Percentiles rank a stretch among this genome's conserved stretches.
phyloP scores from a whole-genome alignment of 2,113 vertebrate genomes.

The Limanda limanda region DNA sequence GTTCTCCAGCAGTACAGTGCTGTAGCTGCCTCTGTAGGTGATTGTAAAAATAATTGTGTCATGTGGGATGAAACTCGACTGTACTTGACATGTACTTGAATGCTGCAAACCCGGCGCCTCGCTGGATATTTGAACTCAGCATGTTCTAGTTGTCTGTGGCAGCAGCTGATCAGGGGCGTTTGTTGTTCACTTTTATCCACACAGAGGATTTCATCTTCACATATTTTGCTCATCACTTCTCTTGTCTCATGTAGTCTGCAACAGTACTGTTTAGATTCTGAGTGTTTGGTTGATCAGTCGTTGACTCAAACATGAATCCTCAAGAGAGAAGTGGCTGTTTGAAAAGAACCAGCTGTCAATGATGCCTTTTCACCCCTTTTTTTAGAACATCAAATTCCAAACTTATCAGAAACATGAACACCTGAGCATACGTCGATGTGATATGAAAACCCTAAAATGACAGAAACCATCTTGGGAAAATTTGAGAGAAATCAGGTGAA shows the following conservation, averaged over 20 bases:
- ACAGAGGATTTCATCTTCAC: background rate
- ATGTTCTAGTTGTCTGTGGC: background rate
- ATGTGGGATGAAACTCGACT: background rate
- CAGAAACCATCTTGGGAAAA: no score
- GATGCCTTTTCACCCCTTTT: no score
- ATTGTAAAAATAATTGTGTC: background rate
- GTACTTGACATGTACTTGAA: background rate
- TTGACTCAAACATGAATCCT: no score
- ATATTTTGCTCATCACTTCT: background rate
- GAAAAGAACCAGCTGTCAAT: no score
- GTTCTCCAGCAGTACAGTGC: background rate
- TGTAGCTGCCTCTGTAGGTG: background rate
- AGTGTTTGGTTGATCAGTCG: no score
- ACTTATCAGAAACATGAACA: no score
- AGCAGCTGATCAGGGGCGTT: background rate
- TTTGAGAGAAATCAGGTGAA: no score
- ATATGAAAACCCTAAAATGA: no score
- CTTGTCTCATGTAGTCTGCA: background rate
- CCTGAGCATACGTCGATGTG: no score
- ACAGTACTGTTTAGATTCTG: no score
- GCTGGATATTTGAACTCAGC: background rate
- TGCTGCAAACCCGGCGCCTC: background rate
- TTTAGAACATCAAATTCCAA: no score
- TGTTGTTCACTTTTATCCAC: background rate
- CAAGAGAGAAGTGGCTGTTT: no score